phyloP scores from a whole-genome alignment of 2,797 vertebrate species.

The Paguma larvata region DNA sequence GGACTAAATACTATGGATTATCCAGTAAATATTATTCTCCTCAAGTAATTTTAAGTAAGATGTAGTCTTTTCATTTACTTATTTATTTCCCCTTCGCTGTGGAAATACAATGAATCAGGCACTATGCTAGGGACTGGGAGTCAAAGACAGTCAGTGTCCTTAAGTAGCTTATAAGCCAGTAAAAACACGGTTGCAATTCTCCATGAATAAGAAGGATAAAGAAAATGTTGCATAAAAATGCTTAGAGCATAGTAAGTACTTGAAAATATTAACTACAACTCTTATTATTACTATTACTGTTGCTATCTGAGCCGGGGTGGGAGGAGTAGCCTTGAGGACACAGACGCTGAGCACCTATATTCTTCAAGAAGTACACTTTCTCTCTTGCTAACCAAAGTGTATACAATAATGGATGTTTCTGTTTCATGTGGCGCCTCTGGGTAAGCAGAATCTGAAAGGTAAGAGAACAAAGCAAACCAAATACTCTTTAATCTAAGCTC shows the following conservation, averaged over 20 bases:
- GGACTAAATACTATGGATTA: neutral
- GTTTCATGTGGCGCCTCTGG: slow-evolving; percentile 31
- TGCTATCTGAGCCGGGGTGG: neutral
- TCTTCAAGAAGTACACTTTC: neutral
- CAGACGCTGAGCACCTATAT: neutral
- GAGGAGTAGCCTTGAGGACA: neutral
- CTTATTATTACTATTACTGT: neutral
- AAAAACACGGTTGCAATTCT: neutral
- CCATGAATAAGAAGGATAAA: neutral
- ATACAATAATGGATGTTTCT: slow-evolving; percentile 56
- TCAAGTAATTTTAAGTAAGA: slow-evolving; percentile 2
- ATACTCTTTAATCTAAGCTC: slow-evolving; percentile 64
- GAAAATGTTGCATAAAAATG: neutral
- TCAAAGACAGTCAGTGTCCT: neutral
- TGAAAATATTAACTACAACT: neutral
- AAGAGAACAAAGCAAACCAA: slow-evolving; percentile 77
- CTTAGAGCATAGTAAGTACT: neutral
- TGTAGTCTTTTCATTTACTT: neutral
- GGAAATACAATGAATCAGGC: neutral
- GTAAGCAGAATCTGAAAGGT: slow-evolving; percentile 71
- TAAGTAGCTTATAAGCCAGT: neutral
- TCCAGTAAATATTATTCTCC: neutral
- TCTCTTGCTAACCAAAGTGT: slow-evolving; percentile 38
- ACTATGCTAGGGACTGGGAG: neutral
- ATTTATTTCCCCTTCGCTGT: neutral